Evolutionary conservation across 1,140 invertebrate genomes (phyloP).

Genomic region (Eueides isabella): DNA sequence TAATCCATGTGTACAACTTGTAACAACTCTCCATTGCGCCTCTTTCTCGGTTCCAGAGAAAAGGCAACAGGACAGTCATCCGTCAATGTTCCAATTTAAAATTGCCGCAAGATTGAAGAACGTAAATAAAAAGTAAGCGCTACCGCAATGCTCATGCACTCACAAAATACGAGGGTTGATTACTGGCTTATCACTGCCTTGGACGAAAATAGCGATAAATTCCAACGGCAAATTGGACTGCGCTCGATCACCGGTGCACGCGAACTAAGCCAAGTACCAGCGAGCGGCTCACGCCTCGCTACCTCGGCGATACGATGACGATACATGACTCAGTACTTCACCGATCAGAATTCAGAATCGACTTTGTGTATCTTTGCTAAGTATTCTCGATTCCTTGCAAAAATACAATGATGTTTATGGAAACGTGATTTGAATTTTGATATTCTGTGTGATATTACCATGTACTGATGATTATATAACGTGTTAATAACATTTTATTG

Average conservation of each 20-base stretch:
- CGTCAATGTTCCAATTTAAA: constrained; percentile 56
- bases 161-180: constrained; percentile 43
- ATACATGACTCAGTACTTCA: constrained; percentile 67
- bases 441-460: background rate
- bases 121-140: constrained; percentile 27
- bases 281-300: constrained; percentile 31
- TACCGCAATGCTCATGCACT: constrained; percentile 42
- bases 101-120: constrained; percentile 20
- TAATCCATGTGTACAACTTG: constrained; percentile 76
- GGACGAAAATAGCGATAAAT: constrained; percentile 59
- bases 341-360: background rate
- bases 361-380: constrained; percentile 4
- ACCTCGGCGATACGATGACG: constrained; percentile 51
- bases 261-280: constrained; percentile 55
- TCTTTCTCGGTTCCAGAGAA: constrained; percentile 60
- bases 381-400: background rate
- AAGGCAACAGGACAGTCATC: constrained; percentile 70
- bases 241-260: constrained; percentile 67
- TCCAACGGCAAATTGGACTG: constrained; percentile 57
- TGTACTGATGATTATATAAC: background rate
- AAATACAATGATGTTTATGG: background rate
- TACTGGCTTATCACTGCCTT: constrained; percentile 63
- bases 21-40: constrained; percentile 75
- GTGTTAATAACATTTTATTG: background rate
- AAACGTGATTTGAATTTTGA: background rate